Conservation (phyloP, 2,888 invertebrate genomes). For the Parnassius mnemosyne region DNA sequence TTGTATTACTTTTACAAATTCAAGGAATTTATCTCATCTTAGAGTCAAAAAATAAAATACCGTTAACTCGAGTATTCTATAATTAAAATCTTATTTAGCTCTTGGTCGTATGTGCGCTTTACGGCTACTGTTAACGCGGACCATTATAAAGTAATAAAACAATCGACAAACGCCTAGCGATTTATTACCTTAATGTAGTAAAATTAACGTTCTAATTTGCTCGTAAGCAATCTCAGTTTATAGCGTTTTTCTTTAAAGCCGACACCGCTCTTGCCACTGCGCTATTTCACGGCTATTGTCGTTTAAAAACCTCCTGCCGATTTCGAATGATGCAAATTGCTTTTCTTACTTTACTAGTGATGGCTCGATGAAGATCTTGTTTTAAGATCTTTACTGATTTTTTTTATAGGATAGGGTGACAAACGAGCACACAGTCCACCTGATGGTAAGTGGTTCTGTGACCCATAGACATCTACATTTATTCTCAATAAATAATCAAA, state of each 20-base stretch:
- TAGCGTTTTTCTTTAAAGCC: constrained; percentile 51
- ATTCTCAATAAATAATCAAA: too few relatives aligned
- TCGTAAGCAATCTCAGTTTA: constrained; percentile 63
- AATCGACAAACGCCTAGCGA: constrained; percentile 53
- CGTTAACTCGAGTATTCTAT: constrained; percentile 32
- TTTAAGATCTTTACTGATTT: not conserved
- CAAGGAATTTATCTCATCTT: not conserved
- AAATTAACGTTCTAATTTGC: constrained; percentile 76
- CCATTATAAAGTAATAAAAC: constrained; percentile 66
- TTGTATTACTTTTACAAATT: too few relatives aligned
- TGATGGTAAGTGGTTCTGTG: too few relatives aligned
- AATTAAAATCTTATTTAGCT: constrained; percentile 32
- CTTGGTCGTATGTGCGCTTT: constrained; percentile 27
- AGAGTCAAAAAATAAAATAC: constrained; percentile 32
- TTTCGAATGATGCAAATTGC: constrained; percentile 67
- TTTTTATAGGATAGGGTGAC: too few relatives aligned
- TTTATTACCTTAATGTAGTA: constrained; percentile 70
- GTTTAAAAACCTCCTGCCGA: constrained; percentile 41
- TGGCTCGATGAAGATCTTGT: not conserved
- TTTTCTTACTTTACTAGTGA: constrained; percentile 58
- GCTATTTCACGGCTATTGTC: constrained; percentile 74
- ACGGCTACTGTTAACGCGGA: constrained; percentile 63
- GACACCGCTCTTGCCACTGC: constrained; percentile 47
- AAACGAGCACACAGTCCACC: too few relatives aligned
- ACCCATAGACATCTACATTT: too few relatives aligned